Conservation (phyloP, 2,888 invertebrate species). For the Hyalella azteca region DNA sequence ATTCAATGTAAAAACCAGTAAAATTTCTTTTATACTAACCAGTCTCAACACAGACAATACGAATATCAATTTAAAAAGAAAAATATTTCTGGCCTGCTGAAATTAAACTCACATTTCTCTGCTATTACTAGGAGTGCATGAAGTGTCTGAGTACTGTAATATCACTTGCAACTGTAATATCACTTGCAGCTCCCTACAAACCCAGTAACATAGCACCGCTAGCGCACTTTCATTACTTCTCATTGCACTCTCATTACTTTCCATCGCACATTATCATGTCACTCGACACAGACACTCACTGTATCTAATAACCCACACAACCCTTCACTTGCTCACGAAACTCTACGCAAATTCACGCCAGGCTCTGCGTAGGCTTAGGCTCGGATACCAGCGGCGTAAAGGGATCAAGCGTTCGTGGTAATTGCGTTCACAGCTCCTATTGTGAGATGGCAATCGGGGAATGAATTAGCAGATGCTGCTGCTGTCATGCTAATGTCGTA, state of each 20-base stretch:
- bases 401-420: not conserved
- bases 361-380: not conserved
- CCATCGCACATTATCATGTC: not conserved
- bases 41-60: no score
- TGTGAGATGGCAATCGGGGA: not conserved
- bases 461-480: not conserved
- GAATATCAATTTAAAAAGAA: no score
- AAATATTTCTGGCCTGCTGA: no score
- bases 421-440: slow-evolving; percentile 9
- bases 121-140: no score
- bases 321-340: not conserved
- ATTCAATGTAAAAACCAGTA: no score
- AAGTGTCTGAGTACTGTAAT: no score
- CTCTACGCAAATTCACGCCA: not conserved
- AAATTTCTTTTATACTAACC: no score
- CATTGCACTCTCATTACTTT: not conserved
- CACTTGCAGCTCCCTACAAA: not conserved
- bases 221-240: not conserved
- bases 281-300: not conserved
- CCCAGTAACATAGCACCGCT: not conserved
- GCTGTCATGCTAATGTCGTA: no score
- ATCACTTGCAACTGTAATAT: not conserved
- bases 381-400: not conserved
- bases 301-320: not conserved
- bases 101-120: no score